A percentile compares a stretch with the other conserved stretches of the same genome.
phyloP scores from a whole-genome alignment of 2,113 vertebrate genomes.

The Gambusia holbrooki region DNA sequence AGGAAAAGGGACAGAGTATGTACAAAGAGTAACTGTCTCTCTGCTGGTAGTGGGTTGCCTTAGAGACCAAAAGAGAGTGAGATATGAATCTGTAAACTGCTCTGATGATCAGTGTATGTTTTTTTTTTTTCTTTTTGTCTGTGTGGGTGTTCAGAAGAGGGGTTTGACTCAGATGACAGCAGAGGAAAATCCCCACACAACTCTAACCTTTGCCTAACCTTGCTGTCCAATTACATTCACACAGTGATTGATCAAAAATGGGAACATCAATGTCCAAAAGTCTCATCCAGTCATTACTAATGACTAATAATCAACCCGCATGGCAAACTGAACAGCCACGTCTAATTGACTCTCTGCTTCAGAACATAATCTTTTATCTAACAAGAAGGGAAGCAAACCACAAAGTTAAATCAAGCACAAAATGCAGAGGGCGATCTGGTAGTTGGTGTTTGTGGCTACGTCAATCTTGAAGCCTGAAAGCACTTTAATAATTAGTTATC shows the following conservation, averaged over 20 bases:
- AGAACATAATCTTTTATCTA: constrained; percentile 11
- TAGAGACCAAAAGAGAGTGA: constrained; percentile 57
- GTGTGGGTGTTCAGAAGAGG: constrained; percentile 41
- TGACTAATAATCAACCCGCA: constrained; percentile 24
- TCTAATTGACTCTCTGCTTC: constrained; percentile 49
- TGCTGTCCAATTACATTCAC: neutral
- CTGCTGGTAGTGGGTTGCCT: constrained; percentile 52
- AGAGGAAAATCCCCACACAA: constrained; percentile 31
- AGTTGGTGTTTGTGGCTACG: constrained; percentile 50
- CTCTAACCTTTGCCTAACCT: neutral
- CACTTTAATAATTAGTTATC: neutral
- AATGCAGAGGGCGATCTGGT: constrained; percentile 19
- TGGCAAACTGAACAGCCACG: neutral
- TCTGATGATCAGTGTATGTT: constrained; percentile 60
- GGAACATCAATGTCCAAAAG: constrained; percentile 32
- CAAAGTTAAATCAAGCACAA: constrained; percentile 35
- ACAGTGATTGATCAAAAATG: constrained; percentile 37
- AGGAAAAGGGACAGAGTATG: constrained; percentile 35
- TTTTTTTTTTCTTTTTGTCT: constrained; percentile 29
- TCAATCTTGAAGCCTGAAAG: neutral
- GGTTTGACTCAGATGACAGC: constrained; percentile 13
- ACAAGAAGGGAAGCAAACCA: constrained; percentile 13
- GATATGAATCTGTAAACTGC: constrained; percentile 58
- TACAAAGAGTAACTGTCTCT: constrained; percentile 37
- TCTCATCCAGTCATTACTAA: constrained; percentile 18